Evolutionary conservation across 2,797 vertebrate species (phyloP).

Genomic region (Orestias chungarensis): DNA sequence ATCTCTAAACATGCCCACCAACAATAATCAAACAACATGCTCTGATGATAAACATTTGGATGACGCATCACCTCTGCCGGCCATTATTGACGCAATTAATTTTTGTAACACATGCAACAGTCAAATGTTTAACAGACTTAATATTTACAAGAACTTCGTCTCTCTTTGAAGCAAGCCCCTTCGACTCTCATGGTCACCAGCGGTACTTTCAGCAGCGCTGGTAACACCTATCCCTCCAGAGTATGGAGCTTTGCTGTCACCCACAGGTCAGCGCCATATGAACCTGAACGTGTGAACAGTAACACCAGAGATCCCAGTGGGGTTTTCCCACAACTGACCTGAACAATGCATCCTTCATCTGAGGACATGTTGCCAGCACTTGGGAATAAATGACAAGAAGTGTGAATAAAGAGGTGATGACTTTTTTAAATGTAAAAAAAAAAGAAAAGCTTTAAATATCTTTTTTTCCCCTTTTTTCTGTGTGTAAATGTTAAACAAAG

Average conservation of each 20-base stretch:
- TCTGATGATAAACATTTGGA: slow-evolving; percentile 63
- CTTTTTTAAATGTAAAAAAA: slow-evolving; percentile 12
- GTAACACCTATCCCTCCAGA: slow-evolving; percentile 49
- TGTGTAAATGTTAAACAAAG: too few relatives aligned
- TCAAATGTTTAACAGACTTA: slow-evolving; percentile 21
- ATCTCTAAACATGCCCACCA: slow-evolving; percentile 61
- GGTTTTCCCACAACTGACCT: slow-evolving; percentile 29
- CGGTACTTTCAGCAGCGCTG: slow-evolving; percentile 44
- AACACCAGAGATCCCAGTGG: slow-evolving; percentile 54
- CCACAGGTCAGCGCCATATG: slow-evolving; percentile 56
- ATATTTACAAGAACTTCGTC: slow-evolving; percentile 38
- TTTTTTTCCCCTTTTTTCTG: not conserved
- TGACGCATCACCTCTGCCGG: slow-evolving; percentile 38
- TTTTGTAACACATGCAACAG: slow-evolving; percentile 29
- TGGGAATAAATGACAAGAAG: slow-evolving; percentile 1
- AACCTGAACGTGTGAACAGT: slow-evolving; percentile 69
- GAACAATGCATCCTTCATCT: slow-evolving; percentile 14
- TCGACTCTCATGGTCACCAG: slow-evolving; percentile 28
- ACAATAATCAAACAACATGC: slow-evolving; percentile 62
- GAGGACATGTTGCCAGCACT: slow-evolving; percentile 11
- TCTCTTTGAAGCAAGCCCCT: slow-evolving; percentile 1
- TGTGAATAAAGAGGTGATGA: not conserved
- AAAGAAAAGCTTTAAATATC: slow-evolving; percentile 5
- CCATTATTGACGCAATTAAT: slow-evolving; percentile 49
- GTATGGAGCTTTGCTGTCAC: slow-evolving; percentile 43